Conservation (phyloP, 2,888 invertebrate species). For the Calameuta filiformis region DNA sequence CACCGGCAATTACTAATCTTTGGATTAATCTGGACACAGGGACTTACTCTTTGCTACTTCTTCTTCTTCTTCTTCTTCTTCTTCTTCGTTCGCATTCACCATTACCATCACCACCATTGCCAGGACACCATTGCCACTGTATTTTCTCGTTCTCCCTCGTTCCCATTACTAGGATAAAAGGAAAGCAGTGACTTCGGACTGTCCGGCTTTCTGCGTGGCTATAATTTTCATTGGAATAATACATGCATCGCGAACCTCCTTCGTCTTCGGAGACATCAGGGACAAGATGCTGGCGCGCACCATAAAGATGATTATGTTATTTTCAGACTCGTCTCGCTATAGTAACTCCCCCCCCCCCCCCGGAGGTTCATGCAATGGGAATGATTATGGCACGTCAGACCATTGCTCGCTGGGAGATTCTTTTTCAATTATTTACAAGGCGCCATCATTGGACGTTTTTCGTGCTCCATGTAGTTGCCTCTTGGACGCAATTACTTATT, state of each 20-base stretch:
- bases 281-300: neutral
- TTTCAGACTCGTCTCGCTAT: neutral
- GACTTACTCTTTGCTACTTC: neutral
- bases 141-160: neutral
- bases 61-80: neutral
- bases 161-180: neutral
- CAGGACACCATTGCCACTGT: neutral
- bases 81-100: neutral
- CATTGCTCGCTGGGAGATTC: neutral
- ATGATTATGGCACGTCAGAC: neutral
- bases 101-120: neutral
- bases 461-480: neutral
- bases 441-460: neutral
- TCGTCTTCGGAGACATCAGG: slow-evolving; percentile 3
- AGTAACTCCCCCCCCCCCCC: neutral
- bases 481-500: neutral
- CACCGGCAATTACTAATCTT: slow-evolving; percentile 6
- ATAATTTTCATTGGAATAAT: slow-evolving; percentile 2
- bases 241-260: neutral
- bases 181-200: neutral
- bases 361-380: neutral
- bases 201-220: neutral
- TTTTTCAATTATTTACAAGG: neutral
- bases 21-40: neutral
- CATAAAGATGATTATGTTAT: neutral